Conservation (phyloP, 2,113 vertebrate genomes). For the Orcinus orca region DNA sequence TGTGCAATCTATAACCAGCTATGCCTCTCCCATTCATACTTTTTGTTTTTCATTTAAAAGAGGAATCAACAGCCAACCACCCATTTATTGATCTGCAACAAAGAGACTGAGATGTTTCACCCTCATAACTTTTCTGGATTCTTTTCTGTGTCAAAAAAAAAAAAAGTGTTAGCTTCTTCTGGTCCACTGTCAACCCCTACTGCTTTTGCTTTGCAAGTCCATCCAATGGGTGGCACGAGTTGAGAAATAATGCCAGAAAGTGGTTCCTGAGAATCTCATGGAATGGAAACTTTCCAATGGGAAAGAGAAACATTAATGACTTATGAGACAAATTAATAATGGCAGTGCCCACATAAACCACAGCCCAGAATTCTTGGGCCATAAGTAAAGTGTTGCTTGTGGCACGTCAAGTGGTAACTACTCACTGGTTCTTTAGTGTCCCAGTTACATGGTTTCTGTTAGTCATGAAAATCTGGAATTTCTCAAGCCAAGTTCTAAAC, state of each 20-base stretch:
- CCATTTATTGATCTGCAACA: background rate
- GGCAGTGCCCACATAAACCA: background rate
- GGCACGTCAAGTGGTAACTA: background rate
- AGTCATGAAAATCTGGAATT: conserved; percentile 45
- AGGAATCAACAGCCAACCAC: background rate
- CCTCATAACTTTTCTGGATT: conserved; percentile 7
- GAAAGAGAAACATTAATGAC: background rate
- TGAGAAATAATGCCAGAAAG: background rate
- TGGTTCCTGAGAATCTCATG: background rate
- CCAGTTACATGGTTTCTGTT: conserved; percentile 20
- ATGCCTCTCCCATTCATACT: background rate
- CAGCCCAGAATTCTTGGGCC: background rate
- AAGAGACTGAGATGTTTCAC: background rate
- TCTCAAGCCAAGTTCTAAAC: conserved; percentile 18
- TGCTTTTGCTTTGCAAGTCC: background rate
- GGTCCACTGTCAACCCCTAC: background rate
- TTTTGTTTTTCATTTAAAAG: conserved; percentile 47
- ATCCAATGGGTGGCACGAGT: too few relatives aligned
- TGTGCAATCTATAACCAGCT: background rate
- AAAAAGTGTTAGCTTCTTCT: background rate
- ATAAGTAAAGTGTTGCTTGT: background rate
- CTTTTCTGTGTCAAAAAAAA: background rate
- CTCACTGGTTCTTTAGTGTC: background rate
- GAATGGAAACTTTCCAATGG: background rate
- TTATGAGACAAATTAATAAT: conserved; percentile 29